Base-by-base conservation (phyloP, 2,888 invertebrate genomes). In the Tuta absoluta region DNA sequence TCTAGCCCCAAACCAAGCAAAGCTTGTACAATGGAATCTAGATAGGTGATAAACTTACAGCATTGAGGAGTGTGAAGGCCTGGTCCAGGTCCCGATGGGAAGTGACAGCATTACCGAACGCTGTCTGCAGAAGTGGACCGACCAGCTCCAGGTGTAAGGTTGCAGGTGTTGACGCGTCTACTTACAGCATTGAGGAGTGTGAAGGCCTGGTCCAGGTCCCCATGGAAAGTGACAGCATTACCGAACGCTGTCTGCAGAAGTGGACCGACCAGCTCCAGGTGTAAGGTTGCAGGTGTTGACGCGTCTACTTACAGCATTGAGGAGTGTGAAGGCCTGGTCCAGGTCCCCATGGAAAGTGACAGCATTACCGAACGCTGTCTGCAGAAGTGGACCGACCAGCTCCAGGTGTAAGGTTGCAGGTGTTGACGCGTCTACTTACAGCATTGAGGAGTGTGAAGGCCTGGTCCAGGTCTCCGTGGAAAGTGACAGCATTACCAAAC, bases 171-270 rank as follows among this genome's bases (percentile, higher is more conserved):
- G 17, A 21, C 23, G 5, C 28, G 2, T 33, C 10, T 28, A 33
- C 75, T 80, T 38, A 91, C 91, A 63, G 82, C 76, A 17, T 86
- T 73, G 0, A 91, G 79, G 23, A 86, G 79, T 0, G 82, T 82
- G 71, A 88, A 82, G 2, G 84, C 85, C 0, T 73, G 74, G 65
- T 91, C 88, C 12, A 87, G 65, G 64, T 89, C 88, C 0, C 81
- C 86, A 0, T 67, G 71, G 71, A 73, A 85, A n/a, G 72, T 70
- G 59, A 68, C 70, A n/a, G 76, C 73, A 7, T 73, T 77, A 11
- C 78, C 76, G 72, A 91, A 86, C 41, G 85, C 82, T 0, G 85
- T 77, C 62, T 76, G 76, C 65, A 90, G 79, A 63, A 91, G 74
- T 0, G 82, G 71, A 1, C 80, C 75, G 45, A 86, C 85, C 61